phyloP scores from a whole-genome alignment of 2,113 vertebrate genomes.

The Nicator chloris region DNA sequence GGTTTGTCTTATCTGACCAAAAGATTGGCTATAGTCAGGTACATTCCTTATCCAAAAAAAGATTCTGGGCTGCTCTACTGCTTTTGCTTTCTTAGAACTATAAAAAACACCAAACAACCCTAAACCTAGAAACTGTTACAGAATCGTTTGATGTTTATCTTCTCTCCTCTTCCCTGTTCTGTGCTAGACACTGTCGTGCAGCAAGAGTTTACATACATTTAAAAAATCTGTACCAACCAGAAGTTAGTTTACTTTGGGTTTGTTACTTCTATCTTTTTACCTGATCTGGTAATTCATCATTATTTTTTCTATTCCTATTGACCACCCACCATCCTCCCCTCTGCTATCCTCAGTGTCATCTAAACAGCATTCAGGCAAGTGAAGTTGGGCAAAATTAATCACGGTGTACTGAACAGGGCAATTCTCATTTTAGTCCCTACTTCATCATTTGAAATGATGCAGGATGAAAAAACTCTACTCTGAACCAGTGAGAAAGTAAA shows the following conservation, averaged over 20 bases:
- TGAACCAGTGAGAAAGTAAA: not conserved
- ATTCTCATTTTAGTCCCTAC: not conserved
- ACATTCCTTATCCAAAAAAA: not conserved
- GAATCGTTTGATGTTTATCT: not conserved
- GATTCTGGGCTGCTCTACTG: not conserved
- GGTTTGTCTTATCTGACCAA: not conserved
- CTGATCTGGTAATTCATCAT: not conserved
- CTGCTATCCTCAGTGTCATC: not conserved
- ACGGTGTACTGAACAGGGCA: not conserved
- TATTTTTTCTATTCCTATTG: not conserved
- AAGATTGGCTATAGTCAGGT: not conserved
- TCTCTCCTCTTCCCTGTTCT: not conserved
- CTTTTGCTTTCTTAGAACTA: not conserved
- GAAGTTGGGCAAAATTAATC: not conserved
- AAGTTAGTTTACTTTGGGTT: not conserved
- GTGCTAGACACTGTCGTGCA: not conserved
- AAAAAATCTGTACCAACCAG: not conserved
- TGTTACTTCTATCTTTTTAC: not conserved
- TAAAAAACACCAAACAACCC: not conserved
- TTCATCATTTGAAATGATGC: not conserved
- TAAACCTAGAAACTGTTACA: not conserved
- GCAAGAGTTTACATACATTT: not conserved
- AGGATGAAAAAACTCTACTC: not conserved
- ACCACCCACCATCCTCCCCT: accelerated
- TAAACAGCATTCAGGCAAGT: not conserved